A percentile compares a stretch with the other conserved stretches of the same genome.
These are phyloP conservation scores for Erebia epiphron DNA, from an alignment of 2,888 invertebrate species.

Conservation along the genomic window DNA sequence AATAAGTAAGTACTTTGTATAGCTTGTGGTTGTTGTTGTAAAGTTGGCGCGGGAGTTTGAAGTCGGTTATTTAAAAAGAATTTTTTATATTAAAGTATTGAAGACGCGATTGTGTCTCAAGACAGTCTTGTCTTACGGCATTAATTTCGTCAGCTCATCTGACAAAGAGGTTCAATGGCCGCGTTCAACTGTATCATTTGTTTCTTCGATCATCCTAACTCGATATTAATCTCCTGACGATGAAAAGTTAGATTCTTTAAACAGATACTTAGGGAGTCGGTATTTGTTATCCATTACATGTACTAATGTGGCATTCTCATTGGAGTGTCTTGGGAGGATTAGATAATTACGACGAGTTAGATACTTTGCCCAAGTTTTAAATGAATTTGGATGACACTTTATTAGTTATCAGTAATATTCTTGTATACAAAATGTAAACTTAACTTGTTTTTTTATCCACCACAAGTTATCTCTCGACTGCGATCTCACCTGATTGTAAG, in stretches of 20 bases:
- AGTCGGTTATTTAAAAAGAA: no score
- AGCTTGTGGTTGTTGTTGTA: no score
- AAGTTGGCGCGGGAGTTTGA: no score
- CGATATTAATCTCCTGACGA: slow-evolving; percentile 75
- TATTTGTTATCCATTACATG: slow-evolving; percentile 53
- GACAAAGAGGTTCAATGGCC: slow-evolving; percentile 68
- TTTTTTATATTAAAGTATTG: no score
- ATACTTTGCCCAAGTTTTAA: neutral
- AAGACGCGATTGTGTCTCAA: slow-evolving; percentile 11
- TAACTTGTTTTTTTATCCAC: no score
- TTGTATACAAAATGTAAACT: no score
- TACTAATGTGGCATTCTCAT: slow-evolving; percentile 13
- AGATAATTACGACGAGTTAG: slow-evolving; percentile 1
- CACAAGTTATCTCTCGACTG: no score
- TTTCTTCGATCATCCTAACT: slow-evolving; percentile 71
- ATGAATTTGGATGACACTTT: neutral
- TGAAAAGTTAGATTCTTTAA: slow-evolving; percentile 68
- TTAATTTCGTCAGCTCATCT: slow-evolving; percentile 51
- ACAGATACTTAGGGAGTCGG: slow-evolving; percentile 52
- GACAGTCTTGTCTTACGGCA: slow-evolving; percentile 23
- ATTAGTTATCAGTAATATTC: no score
- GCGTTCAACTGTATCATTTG: slow-evolving; percentile 71
- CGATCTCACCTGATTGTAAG: no score
- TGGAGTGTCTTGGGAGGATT: slow-evolving; percentile 8
- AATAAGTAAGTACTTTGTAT: no score